Base-by-base conservation (phyloP, 2,888 invertebrate species). In the Leptothorax acervorum region DNA sequence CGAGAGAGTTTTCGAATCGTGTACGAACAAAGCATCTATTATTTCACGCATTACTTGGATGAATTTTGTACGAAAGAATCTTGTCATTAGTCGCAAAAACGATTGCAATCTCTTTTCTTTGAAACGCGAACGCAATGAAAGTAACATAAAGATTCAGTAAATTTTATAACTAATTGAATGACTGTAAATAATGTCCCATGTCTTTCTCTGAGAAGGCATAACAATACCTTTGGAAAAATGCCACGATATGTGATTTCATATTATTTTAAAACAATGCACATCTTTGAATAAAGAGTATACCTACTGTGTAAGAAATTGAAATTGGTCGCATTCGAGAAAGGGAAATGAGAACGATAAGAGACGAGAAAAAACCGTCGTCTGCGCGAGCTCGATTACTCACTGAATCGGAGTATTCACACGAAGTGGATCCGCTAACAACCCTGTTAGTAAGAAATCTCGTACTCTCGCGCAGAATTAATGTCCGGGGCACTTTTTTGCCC, bases 361-460 rank as follows among this genome's bases (percentile, higher is more conserved):
- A 51, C 6, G 51, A 4, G 18, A 11, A 57, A 18, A 31, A 5
- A n/a, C 6, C 45, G 18, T 3, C 11, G 45, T 60, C 5, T 9
- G 28, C 35, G 60, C 3, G 15, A 76, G 39, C 71, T 39, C 62
- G 82, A 45, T 86, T 86, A 85, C 81, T 88, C 81, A 83, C 85
- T 88, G 89, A 92, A 89, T 87, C 86, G 86, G 88, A 88, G 90
- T 91, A 89, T 91, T 92, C 89, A 88, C 88, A 86, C 87, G 83
- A 89, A 89, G 90, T 88, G 86, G 18, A 18, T 9, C 71, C 76
- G 88, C 87, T 90, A 89, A 90, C 88, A 87, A 88, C 87, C 86
- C 88, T 89, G 90, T 89, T 88, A 87, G 73, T 84, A 75, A 86
- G 83, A 88, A 31, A 85, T 85, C 23, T 23, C 55, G 0, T 11